Base-by-base conservation (phyloP, 2,797 vertebrate species). In the Sebastes minor region DNA sequence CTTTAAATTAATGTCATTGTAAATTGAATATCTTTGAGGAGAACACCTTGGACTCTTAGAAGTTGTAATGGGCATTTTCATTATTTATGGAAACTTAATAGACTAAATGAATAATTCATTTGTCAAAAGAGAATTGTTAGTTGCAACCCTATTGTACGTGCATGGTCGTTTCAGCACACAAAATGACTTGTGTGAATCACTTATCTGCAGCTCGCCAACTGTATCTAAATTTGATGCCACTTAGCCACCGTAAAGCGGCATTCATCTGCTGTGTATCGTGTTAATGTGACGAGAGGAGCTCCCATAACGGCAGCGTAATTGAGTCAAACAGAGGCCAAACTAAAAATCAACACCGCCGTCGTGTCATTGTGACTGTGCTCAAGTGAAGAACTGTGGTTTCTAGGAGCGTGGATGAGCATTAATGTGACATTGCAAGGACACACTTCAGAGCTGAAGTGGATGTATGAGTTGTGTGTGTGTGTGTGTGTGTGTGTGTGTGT, bases 281-380 rank as follows among this genome's bases (percentile, higher is more conserved):
- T 81, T 73, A 69, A 76, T 74, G 53, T 69, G 71, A 84, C 68
- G 69, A 73, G 64, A 78, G 66, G 68, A 23, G 82, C 79, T 57
- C 61, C 72, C 46, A 35, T 68, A 71, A 84, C 61, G 33, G 42
- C 73, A 9, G 63, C 5, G n/a, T 53, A 81, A 74, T 53, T 46
- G 62, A 80, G 80, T 80, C 83, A 90, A 75, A 83, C 72, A 46
- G 70, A 84, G 88, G 74, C 76, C 76, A 80, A 22, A 69, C 53
- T 65, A 56, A 62, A 69, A 65, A 18, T 13, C 53, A 33, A 57
- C 64, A 20, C 66, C 22, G 69, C 0, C 1, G 2, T 25, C 4
- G 3, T 20, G 38, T 78, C 66, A 35, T 8, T 5, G 27, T 73
- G 52, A 75, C 59, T 25, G 60, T 68, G 52, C 38, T 33, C 27